Evolutionary conservation across 1,140 invertebrate species (phyloP), one percentile per base, ranked within the genome.

Genomic region (Eufriesea mexicana): DNA sequence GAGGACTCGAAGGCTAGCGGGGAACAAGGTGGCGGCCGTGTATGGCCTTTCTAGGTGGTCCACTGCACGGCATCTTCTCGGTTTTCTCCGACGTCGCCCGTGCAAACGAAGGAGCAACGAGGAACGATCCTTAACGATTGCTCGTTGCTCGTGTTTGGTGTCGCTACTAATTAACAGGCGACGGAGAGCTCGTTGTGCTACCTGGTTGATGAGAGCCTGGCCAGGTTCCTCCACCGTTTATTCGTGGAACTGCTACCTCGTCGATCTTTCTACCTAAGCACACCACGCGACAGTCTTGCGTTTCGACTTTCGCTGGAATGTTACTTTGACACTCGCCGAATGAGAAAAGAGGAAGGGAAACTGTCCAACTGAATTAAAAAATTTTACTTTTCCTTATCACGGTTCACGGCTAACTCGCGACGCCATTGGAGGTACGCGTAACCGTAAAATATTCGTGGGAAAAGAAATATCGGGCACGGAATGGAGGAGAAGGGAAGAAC

Each of bases 181-280:
- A 6, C 5, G 2, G 16, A 16, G 12, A 20, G 49, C 6, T 72
- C 28, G 49, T 55, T n/a, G 28, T 16, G 49, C 12, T 54, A 35
- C 20, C 28, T 35, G 49, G 23, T 72, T 72, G 25, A 55, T 20
- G 49, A 72, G 20, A 35, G 9, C 49, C 12, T 8, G 20, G 23
- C 16, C n/a, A n/a, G n/a, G n/a, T n/a, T n/a, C 16, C 49, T 54
- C 12, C 16, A 20, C 67, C n/a, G n/a, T 68, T 68, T 67, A 67
- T 67, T 67, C 64, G 64, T 67, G 42, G 64, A 67, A 47, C 20
- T 45, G 64, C 64, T n/a, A 67, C 64, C 42, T 67, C 64, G n/a
- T 67, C 64, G 20, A 45, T 67, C 64, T 67, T 42, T 45, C 35
- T 14, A 5, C 10, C 62, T 35, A 35, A 64, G 12, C 62, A 64